Base-by-base conservation (phyloP, 2,888 invertebrate species). In the Lepidochrysops patricia region DNA sequence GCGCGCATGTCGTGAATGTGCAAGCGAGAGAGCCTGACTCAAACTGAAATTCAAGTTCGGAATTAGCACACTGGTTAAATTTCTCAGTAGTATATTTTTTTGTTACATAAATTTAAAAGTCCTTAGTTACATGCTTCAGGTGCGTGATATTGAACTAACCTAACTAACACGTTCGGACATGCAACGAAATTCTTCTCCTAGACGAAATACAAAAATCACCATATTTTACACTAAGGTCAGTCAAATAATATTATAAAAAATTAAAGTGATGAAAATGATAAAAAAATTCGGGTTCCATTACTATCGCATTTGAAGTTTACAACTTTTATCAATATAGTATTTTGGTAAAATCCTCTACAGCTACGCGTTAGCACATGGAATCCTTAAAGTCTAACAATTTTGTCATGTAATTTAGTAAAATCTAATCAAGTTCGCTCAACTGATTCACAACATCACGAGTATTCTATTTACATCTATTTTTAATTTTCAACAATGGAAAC, bases 391-490 rank as follows among this genome's bases (percentile, higher is more conserved):
- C 32, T n/a, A 54, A 54, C 9, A 32, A 54, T 27, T 27, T 52
- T 52, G 52, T 52, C 52, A 52, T 27, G 15, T 6, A 34, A n/a
- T 52, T 13, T 32, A 15, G 4, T 54, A 15, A 54, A 15, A 56
- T 59, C 57, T 62, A 60, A 59, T 37, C n/a, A n/a, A n/a, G 34
- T 59, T 57, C 34, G 34, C n/a, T n/a, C n/a, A 49, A 54, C 54
- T 19, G 54, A 29, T 60, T 67, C 68, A 65, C 65, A 70, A 68
- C 66, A 59, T 62, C 61, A 65, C 54, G 66, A 66, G 66, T 67
- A 66, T 54, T 54, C 9, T 57, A 61, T 61, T 54, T 48, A 59
- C 35, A 60, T 61, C 52, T 50, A 60, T 59, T 60, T 48, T 60
- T 59, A 61, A 49, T 29, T 37, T 57, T 34, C 27, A 52, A 50